phyloP scores from a whole-genome alignment of 2,797 vertebrate genomes.

The Nyctibius grandis region DNA sequence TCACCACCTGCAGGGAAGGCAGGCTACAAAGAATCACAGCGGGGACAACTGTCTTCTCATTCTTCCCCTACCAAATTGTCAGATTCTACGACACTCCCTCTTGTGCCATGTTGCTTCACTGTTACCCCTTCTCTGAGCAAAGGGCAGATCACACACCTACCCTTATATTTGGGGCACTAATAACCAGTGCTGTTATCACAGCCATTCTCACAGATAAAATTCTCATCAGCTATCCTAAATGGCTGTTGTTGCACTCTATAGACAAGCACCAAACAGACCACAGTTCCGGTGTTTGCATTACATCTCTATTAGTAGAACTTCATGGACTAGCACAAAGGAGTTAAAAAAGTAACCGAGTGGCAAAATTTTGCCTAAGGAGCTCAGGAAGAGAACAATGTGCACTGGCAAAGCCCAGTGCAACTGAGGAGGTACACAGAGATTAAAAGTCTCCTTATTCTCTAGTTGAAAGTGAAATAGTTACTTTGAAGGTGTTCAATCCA shows the following conservation, averaged over 20 bases:
- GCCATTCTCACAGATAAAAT: not conserved
- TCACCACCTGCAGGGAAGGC: not conserved
- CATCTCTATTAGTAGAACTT: not conserved
- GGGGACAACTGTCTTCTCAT: not conserved
- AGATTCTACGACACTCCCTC: not conserved
- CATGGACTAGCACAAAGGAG: not conserved
- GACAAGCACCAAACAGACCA: not conserved
- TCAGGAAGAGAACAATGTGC: not conserved
- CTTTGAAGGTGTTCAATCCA: not conserved
- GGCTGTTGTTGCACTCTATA: not conserved
- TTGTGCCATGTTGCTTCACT: not conserved
- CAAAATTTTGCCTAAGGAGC: not conserved
- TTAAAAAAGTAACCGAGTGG: not conserved
- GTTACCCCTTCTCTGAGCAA: not conserved
- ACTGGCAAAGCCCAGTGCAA: not conserved
- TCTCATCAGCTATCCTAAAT: not conserved
- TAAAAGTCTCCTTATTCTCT: not conserved
- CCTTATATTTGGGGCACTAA: not conserved
- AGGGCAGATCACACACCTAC: not conserved
- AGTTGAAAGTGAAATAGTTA: not conserved
- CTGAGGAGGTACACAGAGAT: fast-evolving
- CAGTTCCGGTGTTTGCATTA: not conserved
- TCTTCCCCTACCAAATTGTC: not conserved
- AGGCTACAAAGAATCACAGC: not conserved
- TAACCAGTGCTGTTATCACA: not conserved